Evolutionary conservation across 2,797 vertebrate genomes (phyloP).

Genomic region (Momotus momota): DNA sequence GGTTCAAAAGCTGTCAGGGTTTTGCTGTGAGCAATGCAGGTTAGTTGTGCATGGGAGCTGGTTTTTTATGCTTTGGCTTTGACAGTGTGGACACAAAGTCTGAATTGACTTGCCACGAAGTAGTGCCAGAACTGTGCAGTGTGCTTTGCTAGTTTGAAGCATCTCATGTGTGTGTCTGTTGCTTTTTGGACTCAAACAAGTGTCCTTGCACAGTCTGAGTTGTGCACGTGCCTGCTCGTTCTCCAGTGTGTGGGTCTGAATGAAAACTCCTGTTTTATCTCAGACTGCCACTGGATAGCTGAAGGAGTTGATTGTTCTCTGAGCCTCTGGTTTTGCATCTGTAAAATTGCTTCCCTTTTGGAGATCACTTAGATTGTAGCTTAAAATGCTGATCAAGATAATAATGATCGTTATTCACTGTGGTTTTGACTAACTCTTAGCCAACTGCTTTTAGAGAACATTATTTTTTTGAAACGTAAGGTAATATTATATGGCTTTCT

Average conservation of each 20-base stretch:
- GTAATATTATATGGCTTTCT: neutral
- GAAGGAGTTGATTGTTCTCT: neutral
- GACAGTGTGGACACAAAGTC: neutral
- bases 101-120: neutral
- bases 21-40: neutral
- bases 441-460: neutral
- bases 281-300: neutral
- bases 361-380: neutral
- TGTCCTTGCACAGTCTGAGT: neutral
- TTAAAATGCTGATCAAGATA: neutral
- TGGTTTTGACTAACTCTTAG: neutral
- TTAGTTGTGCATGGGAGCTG: neutral
- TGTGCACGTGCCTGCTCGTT: neutral
- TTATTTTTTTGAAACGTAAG: neutral
- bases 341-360: neutral
- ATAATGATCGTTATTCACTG: neutral
- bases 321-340: neutral
- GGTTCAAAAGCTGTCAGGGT: slow-evolving; percentile 6
- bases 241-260: neutral
- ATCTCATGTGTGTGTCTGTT: rapidly evolving
- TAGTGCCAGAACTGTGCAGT: neutral
- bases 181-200: neutral
- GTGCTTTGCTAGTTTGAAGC: neutral
- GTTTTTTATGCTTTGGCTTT: neutral
- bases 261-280: neutral